Conservation (phyloP, 2,888 invertebrate species). For the Antheraea yamamai region DNA sequence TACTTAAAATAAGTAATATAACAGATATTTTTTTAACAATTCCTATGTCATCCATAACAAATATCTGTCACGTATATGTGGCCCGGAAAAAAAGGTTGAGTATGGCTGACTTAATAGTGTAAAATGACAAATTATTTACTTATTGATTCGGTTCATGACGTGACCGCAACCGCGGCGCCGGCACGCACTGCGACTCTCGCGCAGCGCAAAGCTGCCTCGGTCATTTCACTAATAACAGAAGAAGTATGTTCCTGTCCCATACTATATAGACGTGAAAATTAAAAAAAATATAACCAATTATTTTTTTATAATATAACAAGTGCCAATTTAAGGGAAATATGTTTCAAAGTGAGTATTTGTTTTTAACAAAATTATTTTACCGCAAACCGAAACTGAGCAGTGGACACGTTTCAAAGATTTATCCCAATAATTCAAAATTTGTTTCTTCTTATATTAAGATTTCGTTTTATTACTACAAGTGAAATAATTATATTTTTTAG, state of each 20-base stretch:
- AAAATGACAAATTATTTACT: conserved; percentile 33
- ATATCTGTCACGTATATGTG: neutral
- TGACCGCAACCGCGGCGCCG: conserved; percentile 34
- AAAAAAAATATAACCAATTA: conserved; percentile 16
- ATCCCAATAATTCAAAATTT: neutral
- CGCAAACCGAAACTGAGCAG: neutral
- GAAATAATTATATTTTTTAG: neutral
- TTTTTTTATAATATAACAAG: neutral
- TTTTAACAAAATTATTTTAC: conserved; percentile 5
- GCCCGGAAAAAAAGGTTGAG: neutral
- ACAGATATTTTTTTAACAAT: neutral
- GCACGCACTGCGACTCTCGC: conserved; percentile 34
- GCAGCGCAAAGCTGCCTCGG: conserved; percentile 30
- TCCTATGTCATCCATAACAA: neutral
- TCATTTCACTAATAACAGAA: conserved; percentile 33
- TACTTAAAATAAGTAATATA: too few species aligned
- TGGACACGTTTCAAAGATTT: neutral
- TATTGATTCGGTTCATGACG: conserved; percentile 50
- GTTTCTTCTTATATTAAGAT: neutral
- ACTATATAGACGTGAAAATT: conserved; percentile 28
- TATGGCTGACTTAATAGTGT: conserved; percentile 17
- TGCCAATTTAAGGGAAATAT: conserved; percentile 12
- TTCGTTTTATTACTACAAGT: neutral
- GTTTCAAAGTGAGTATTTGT: conserved; percentile 17
- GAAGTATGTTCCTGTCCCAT: conserved; percentile 32